Evolutionary conservation across 2,797 vertebrate genomes (phyloP).

Genomic region (Lithobates sylvaticus): DNA sequence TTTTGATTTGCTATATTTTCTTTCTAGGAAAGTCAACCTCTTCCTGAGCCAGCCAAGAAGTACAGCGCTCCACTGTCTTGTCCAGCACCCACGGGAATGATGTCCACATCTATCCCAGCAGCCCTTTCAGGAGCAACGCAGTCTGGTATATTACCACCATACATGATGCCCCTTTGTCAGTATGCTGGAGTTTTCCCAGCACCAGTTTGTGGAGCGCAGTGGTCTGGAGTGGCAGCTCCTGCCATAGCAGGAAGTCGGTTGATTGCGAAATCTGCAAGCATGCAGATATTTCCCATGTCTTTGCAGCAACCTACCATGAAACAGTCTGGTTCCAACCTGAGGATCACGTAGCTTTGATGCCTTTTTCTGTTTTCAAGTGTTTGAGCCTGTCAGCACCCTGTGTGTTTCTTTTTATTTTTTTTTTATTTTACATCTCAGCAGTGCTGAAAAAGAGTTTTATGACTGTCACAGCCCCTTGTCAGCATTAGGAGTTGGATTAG

Average conservation of each 20-base stretch:
- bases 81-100: conserved; percentile 77
- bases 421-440: conserved; percentile 63
- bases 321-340: conserved; percentile 74
- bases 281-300: conserved; percentile 77
- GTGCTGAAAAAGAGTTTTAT: conserved; percentile 64
- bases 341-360: conserved; percentile 76
- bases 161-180: conserved; percentile 74
- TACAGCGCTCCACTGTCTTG: conserved; percentile 78
- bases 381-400: conserved; percentile 33
- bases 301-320: conserved; percentile 74
- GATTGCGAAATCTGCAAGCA: conserved; percentile 67
- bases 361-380: conserved; percentile 66
- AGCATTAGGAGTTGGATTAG: conserved; percentile 34
- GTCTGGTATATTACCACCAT: conserved; percentile 71
- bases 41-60: conserved; percentile 73
- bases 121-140: conserved; percentile 72
- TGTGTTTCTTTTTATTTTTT: conserved; percentile 33
- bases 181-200: conserved; percentile 74
- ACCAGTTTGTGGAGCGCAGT: conserved; percentile 76
- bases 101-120: conserved; percentile 72
- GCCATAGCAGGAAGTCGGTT: conserved; percentile 60
- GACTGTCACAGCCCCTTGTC: conserved; percentile 24
- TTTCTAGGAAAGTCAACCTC: conserved; percentile 74
- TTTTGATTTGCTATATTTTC: not conserved
- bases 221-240: conserved; percentile 73